Evolutionary conservation across 2,888 invertebrate genomes (phyloP).

Genomic region (Alloscopus bannaensis): DNA sequence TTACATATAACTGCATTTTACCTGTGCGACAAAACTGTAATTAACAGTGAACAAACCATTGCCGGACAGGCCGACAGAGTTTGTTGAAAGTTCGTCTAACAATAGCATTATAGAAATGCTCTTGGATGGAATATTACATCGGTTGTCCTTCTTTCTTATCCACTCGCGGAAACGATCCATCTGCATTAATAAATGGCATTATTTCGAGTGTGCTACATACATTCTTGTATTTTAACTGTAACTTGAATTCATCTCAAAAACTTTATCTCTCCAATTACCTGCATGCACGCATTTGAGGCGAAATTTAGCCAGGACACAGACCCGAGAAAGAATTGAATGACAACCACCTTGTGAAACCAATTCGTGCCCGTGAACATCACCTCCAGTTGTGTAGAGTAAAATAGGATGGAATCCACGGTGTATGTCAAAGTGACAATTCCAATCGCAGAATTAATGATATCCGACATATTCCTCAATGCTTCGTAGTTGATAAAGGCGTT

Average conservation of each 20-base stretch:
- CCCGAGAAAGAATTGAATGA: conserved; percentile 19
- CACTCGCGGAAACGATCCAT: conserved; percentile 48
- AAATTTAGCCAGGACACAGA: conserved; percentile 37
- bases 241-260: background rate
- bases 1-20: no score
- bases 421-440: conserved; percentile 21
- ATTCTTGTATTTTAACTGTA: no score
- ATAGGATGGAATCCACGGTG: conserved; percentile 47
- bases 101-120: conserved; percentile 27
- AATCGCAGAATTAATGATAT: conserved; percentile 8
- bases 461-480: conserved; percentile 5
- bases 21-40: conserved; percentile 52
- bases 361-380: conserved; percentile 23
- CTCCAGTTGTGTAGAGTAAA: conserved; percentile 35
- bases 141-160: conserved; percentile 26
- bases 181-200: background rate
- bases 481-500: conserved; percentile 17
- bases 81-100: conserved; percentile 36
- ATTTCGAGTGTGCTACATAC: no score
- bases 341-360: conserved; percentile 37
- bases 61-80: conserved; percentile 35
- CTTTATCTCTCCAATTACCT: conserved; percentile 17
- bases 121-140: conserved; percentile 15
- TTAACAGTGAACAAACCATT: conserved; percentile 43
- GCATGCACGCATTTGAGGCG: conserved; percentile 34